Conservation (phyloP, 2,113 vertebrate species). For the Grus americana region DNA sequence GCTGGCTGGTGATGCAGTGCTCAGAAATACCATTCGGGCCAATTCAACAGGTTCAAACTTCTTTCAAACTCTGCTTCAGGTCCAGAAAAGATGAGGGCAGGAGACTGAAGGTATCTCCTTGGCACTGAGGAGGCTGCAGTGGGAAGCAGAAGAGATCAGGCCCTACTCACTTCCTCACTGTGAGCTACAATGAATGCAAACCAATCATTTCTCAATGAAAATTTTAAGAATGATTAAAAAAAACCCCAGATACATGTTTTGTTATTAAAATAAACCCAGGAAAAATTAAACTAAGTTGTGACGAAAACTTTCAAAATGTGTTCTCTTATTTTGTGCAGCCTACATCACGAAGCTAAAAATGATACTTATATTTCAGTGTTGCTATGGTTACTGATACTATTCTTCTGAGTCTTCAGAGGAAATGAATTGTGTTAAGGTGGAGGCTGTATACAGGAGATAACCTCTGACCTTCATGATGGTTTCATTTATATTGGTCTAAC, state of each 20-base stretch:
- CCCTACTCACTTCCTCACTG: background rate
- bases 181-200: background rate
- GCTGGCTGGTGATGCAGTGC: background rate
- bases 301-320: background rate
- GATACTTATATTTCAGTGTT: constrained; percentile 34
- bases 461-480: background rate
- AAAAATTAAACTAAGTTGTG: background rate
- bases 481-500: background rate
- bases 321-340: constrained; percentile 16
- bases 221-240: background rate
- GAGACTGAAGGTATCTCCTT: background rate
- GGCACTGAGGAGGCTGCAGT: background rate
- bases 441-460: background rate
- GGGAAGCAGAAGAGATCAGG: background rate
- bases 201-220: background rate
- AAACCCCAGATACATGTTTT: background rate
- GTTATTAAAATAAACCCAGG: background rate
- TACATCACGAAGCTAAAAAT: constrained; percentile 48
- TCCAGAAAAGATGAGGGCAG: background rate
- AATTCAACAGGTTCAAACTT: background rate
- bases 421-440: background rate
- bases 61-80: background rate
- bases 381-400: constrained; percentile 58
- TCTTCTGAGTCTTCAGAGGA: constrained; percentile 35
- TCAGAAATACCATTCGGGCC: background rate